Conservation (phyloP, 2,113 vertebrate genomes). For the Eulemur rufifrons region DNA sequence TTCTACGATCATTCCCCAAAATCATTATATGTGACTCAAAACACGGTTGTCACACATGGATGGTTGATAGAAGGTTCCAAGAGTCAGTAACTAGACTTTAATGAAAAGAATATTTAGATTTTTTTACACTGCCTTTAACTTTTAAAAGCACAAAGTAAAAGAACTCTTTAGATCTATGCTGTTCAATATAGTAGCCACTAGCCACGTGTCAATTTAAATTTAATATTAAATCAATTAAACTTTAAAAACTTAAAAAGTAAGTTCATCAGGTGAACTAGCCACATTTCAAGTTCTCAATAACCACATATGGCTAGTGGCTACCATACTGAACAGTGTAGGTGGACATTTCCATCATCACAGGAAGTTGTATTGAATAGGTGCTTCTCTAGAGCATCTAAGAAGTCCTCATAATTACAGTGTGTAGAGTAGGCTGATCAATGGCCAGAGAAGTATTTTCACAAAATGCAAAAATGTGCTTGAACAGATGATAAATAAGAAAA, state of each 20-base stretch:
- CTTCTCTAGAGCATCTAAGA: neutral
- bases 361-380: fast-evolving
- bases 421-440: neutral
- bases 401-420: neutral
- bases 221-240: neutral
- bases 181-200: neutral
- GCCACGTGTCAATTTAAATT: neutral
- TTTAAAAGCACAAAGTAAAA: neutral
- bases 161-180: neutral
- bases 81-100: neutral
- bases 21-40: neutral
- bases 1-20: neutral
- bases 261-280: fast-evolving
- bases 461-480: neutral
- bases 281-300: neutral
- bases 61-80: neutral
- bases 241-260: neutral
- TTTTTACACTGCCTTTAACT: slow-evolving; percentile 7
- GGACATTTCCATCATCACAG: neutral
- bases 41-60: too few relatives aligned
- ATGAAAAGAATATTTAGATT: slow-evolving; percentile 3
- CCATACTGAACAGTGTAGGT: too few relatives aligned
- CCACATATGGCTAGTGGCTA: neutral
- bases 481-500: neutral
- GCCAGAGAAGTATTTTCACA: neutral